Conservation (phyloP, 1,140 invertebrate species). For the Aphelinus certus region DNA sequence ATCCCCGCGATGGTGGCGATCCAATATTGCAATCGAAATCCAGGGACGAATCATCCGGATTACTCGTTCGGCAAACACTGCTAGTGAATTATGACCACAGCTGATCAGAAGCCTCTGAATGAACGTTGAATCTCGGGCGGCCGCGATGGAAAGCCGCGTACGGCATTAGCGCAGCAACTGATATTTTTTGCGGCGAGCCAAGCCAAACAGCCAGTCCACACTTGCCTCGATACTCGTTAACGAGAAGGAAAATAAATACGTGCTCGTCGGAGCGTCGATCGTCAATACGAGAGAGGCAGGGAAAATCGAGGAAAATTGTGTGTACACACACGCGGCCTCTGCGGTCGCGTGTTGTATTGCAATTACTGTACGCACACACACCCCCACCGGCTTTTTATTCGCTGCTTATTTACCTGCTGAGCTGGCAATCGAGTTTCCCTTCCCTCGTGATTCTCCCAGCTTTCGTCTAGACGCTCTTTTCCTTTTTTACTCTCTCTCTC, state of each 20-base stretch:
- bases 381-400: slow-evolving; percentile 23
- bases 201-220: too few species aligned
- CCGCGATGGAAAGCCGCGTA: too few species aligned
- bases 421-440: slow-evolving; percentile 28
- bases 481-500: slow-evolving; percentile 11
- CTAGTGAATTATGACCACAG: too few species aligned
- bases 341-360: slow-evolving; percentile 36
- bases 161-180: too few species aligned
- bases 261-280: not conserved
- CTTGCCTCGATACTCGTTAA: not conserved
- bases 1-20: too few species aligned
- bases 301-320: slow-evolving; percentile 8
- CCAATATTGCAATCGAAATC: too few species aligned
- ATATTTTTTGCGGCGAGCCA: too few species aligned
- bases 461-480: not conserved
- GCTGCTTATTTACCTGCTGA: slow-evolving; percentile 30
- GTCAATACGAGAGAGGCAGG: not conserved
- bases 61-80: too few species aligned
- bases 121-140: too few species aligned
- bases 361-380: slow-evolving; percentile 36
- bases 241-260: slow-evolving; percentile 23
- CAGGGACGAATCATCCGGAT: too few species aligned
- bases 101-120: too few species aligned
- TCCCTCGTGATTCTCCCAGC: not conserved
- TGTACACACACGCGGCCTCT: slow-evolving; percentile 1